These are phyloP conservation scores for Nothoprocta perdicaria DNA, from an alignment of 2,113 vertebrate genomes.

Conservation along the genomic window DNA sequence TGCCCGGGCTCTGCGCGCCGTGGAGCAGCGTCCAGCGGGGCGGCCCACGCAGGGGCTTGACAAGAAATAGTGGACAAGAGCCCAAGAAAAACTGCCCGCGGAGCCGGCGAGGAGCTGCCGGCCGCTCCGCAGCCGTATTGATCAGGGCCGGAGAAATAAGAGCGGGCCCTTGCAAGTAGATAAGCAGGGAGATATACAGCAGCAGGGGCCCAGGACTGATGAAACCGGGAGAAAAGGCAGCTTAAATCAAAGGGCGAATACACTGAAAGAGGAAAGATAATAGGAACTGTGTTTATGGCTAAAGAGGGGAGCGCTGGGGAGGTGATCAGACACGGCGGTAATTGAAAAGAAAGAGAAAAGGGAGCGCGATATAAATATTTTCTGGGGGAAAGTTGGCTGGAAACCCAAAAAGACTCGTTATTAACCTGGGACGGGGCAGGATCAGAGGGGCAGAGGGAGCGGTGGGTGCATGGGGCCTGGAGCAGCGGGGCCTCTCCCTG, in stretches of 20 bases:
- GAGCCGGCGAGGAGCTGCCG: slow-evolving; percentile 52
- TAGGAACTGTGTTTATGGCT: slow-evolving; percentile 74
- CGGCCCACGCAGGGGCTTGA: slow-evolving; percentile 75
- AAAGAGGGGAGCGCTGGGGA: slow-evolving; percentile 29
- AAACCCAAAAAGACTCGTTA: background rate
- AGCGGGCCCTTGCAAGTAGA: slow-evolving; percentile 63
- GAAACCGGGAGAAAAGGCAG: slow-evolving; percentile 55
- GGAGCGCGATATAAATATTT: background rate
- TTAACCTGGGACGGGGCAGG: background rate
- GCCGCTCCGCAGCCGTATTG: slow-evolving; percentile 59
- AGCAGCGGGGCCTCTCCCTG: too few species aligned
- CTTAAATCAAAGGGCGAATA: slow-evolving; percentile 79
- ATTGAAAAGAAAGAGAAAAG: slow-evolving; percentile 31
- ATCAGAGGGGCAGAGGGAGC: accelerated
- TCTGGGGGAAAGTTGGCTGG: background rate
- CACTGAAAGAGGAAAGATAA: slow-evolving; percentile 36
- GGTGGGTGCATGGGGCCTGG: too few species aligned
- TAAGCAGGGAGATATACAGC: slow-evolving; percentile 71
- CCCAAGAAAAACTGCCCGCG: slow-evolving; percentile 68
- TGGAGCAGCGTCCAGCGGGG: background rate
- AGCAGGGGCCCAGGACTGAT: slow-evolving; percentile 55
- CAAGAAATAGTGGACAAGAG: slow-evolving; percentile 79
- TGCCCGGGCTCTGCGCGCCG: too few species aligned
- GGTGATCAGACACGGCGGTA: background rate
- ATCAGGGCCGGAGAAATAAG: slow-evolving; percentile 57